Conservation (phyloP, 2,113 vertebrate genomes). For the Bombycilla garrulus region DNA sequence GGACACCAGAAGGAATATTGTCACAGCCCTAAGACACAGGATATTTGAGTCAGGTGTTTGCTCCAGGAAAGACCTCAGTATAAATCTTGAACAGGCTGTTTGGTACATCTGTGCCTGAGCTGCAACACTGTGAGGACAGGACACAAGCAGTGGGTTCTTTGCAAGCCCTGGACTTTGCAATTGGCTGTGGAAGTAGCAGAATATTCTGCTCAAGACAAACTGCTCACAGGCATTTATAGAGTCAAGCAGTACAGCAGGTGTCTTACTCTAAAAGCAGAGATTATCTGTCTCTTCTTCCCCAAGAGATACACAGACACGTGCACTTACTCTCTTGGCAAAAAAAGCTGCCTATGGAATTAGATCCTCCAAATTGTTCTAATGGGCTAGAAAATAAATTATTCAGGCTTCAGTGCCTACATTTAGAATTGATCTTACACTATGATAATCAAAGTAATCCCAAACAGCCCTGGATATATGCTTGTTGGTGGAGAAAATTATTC, state of each 20-base stretch:
- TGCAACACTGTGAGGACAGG: neutral
- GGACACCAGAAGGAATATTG: neutral
- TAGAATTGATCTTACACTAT: constrained; percentile 44
- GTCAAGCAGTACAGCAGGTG: neutral
- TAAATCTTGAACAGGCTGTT: neutral
- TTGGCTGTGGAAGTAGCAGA: neutral
- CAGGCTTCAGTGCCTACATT: constrained; percentile 7
- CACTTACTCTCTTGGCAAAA: neutral
- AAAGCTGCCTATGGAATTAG: neutral
- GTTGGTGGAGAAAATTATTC: constrained; percentile 10
- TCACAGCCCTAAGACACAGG: neutral
- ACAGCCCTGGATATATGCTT: neutral
- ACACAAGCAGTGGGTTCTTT: accelerated
- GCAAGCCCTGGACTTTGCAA: neutral
- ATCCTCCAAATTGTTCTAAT: constrained; percentile 45
- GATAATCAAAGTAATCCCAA: constrained; percentile 52
- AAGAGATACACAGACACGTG: neutral
- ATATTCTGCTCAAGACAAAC: neutral
- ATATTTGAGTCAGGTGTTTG: neutral
- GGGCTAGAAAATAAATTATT: constrained; percentile 60
- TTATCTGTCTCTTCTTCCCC: neutral
- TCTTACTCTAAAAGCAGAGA: neutral
- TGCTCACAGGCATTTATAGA: neutral
- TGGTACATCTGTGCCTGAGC: neutral
- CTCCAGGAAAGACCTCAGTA: neutral